Conservation (phyloP, 2,113 vertebrate genomes). For the Rhinoderma darwinii region DNA sequence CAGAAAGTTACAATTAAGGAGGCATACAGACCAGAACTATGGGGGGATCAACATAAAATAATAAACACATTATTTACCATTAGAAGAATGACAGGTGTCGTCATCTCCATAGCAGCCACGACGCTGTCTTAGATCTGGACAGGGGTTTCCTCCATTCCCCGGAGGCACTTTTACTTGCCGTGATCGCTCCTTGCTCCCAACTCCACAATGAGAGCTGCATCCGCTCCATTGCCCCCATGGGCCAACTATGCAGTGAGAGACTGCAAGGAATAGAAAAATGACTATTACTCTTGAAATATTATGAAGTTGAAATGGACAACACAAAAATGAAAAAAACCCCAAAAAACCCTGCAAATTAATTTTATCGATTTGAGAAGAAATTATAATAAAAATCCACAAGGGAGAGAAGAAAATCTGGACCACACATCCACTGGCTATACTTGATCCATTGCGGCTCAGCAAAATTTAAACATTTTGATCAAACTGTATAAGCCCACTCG, state of each 20-base stretch:
- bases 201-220: constrained; percentile 80
- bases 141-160: constrained; percentile 80
- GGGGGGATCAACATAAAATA: no score
- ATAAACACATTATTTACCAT: no score
- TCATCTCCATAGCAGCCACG: constrained; percentile 83
- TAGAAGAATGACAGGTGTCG: constrained; percentile 69
- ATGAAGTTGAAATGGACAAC: neutral
- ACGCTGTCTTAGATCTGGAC: constrained; percentile 84
- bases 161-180: constrained; percentile 81
- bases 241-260: constrained; percentile 79
- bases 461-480: no score
- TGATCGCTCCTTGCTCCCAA: constrained; percentile 79
- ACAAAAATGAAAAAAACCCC: neutral
- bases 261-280: constrained; percentile 67
- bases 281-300: neutral
- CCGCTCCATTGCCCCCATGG: constrained; percentile 83
- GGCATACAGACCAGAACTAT: no score
- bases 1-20: no score
- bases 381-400: no score
- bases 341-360: no score
- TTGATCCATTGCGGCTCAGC: no score
- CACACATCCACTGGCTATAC: no score
- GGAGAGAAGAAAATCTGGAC: no score
- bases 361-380: no score
- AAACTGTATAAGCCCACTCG: no score